Evolutionary conservation across 1,140 invertebrate species (phyloP), one percentile per base, ranked within the genome.

Genomic region (Drosophila tristis): DNA sequence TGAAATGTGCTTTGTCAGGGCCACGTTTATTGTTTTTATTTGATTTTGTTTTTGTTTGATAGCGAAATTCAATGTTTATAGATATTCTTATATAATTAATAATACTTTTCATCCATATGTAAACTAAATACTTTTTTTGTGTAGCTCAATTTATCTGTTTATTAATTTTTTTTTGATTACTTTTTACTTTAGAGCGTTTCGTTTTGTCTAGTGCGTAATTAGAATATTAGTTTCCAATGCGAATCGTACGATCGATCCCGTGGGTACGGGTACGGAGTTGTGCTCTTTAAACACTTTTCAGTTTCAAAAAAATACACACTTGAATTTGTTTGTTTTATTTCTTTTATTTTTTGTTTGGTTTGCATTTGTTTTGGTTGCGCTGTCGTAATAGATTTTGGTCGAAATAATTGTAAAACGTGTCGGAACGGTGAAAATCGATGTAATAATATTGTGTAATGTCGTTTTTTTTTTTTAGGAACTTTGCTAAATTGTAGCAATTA

Each of bases 271-370:
- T 62, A 65, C 74, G 61, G 80, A 86, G 81, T 85, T 86, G 80
- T 86, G 67, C 81, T 85, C 80, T 82, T 68, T 82, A 82, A 82
- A 84, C 65, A 84, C 74, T 79, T 78, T 82, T 75, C 49, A 59
- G 64, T 65, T 75, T 75, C 4, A 39, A 39, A 39, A 11, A 39
- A 39, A 29, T 7, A 29, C 68, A 26, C 39, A 26, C 57, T 43
- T 59, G 51, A 25, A 13, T 25, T 58, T 84, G 73, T 75, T 72
- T 72, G 71, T 63, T 64, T 7, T 25, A n/a, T 42, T 15, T 11
- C 2, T 20, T 9, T 23, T 47, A 20, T 15, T 9, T 29, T 59
- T 50, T 42, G 13, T 48, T 43, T 49, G 23, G 42, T 35, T 55
- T 70, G 25, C 20, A 1, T 20, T 20, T 20, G 39, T 45, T 63